These are phyloP conservation scores for Chalcosyrphus nemorum DNA, from an alignment of 2,888 invertebrate species.

Conservation along the genomic window DNA sequence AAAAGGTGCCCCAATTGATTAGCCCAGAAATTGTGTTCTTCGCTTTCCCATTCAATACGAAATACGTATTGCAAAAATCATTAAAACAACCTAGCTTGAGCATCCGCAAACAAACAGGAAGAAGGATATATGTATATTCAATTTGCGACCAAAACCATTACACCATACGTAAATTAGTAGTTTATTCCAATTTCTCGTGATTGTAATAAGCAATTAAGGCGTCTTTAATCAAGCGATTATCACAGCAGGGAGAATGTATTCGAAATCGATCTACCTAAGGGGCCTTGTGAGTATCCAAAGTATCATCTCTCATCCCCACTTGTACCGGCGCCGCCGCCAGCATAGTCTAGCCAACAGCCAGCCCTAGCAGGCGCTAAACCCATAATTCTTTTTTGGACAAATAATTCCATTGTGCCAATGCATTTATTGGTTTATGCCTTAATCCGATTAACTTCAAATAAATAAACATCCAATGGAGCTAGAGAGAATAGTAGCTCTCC, in stretches of 20 bases:
- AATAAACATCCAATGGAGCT: conserved; percentile 53
- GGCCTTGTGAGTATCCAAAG: conserved; percentile 4
- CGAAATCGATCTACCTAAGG: conserved; percentile 21
- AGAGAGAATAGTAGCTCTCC: neutral
- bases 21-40: too few relatives aligned
- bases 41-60: too few relatives aligned
- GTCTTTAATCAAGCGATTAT: conserved; percentile 79
- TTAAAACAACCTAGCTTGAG: neutral
- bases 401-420: conserved; percentile 60
- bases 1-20: too few relatives aligned
- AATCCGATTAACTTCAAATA: conserved; percentile 67
- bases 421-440: conserved; percentile 63
- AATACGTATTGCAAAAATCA: conserved; percentile 12
- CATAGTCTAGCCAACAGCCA: neutral
- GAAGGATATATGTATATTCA: conserved; percentile 26
- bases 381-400: conserved; percentile 69
- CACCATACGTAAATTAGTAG: conserved; percentile 13
- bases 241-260: conserved; percentile 78
- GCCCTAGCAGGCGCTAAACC: conserved; percentile 16
- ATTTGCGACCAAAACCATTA: conserved; percentile 30
- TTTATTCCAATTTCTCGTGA: conserved; percentile 37
- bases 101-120: conserved; percentile 45
- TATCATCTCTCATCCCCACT: neutral
- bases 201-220: conserved; percentile 75
- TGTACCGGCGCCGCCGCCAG: neutral